Conservation (phyloP, 2,888 invertebrate genomes). For the Pyrrhosoma nymphula region DNA sequence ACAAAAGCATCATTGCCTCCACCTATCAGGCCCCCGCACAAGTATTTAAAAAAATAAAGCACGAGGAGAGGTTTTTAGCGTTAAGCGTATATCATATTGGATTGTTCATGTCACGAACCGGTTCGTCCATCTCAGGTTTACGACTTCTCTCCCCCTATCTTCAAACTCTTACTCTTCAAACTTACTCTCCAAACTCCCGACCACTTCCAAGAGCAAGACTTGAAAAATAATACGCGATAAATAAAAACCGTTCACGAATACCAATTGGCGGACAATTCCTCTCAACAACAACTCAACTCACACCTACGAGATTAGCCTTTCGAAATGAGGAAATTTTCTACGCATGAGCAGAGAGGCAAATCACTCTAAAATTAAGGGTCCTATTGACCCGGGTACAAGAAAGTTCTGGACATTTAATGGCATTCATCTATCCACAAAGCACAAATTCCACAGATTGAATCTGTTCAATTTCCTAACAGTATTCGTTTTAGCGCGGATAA, state of each 20-base stretch:
- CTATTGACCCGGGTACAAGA: background rate
- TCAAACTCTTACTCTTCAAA: background rate
- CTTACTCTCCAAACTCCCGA: background rate
- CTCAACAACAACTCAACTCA: background rate
- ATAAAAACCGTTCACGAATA: conserved; percentile 28
- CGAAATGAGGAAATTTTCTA: background rate
- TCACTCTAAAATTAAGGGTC: background rate
- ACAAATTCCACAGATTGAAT: no score
- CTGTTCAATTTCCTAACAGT: no score
- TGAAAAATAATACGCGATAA: conserved; percentile 48
- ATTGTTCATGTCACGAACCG: conserved; percentile 53
- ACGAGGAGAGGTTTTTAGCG: conserved; percentile 37
- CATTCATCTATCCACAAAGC: no score
- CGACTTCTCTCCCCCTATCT: background rate
- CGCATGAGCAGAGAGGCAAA: background rate
- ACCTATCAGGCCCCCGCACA: background rate
- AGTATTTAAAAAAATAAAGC: background rate
- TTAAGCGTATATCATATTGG: conserved; percentile 57
- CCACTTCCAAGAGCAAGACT: background rate
- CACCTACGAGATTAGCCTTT: background rate
- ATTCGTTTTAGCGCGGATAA: no score
- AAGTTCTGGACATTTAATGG: no score
- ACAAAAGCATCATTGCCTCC: conserved; percentile 52
- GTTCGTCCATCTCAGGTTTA: conserved; percentile 42
- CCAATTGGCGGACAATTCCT: background rate